phyloP scores from a whole-genome alignment of 2,113 vertebrate genomes.

The Rynchops niger region DNA sequence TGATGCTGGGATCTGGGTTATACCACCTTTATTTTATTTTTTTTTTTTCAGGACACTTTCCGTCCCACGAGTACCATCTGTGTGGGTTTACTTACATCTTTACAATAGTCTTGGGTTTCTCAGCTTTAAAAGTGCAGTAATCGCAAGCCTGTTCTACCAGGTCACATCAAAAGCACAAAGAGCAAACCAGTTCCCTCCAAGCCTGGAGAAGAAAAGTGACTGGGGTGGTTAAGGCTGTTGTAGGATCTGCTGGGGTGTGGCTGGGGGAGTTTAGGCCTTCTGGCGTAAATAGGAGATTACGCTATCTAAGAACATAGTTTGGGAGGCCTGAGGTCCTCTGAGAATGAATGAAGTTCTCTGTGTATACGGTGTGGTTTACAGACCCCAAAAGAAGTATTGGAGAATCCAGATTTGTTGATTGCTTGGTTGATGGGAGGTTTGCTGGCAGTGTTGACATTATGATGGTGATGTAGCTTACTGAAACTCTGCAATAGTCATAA shows the following conservation, averaged over 20 bases:
- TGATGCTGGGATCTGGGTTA: background rate
- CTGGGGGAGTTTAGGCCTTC: background rate
- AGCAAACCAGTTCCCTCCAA: background rate
- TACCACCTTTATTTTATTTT: background rate
- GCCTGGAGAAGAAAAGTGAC: background rate
- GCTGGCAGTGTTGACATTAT: background rate
- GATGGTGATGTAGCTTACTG: background rate
- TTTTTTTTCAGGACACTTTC: background rate
- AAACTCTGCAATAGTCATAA: background rate
- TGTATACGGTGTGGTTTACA: background rate
- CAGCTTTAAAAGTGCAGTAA: background rate
- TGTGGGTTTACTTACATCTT: background rate
- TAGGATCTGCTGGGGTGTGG: background rate
- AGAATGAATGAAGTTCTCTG: background rate
- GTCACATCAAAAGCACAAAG: background rate
- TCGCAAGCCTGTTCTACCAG: background rate
- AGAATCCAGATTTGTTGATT: background rate
- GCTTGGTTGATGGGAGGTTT: background rate
- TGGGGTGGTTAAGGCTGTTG: background rate
- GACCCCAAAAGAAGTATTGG: rapidly evolving
- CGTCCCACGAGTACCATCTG: background rate
- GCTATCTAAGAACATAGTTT: background rate
- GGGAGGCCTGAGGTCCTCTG: background rate
- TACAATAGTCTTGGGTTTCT: background rate
- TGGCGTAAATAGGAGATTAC: background rate